These are phyloP conservation scores for Phocides pigmalion DNA, from an alignment of 1,140 invertebrate species.

Conservation along the genomic window DNA sequence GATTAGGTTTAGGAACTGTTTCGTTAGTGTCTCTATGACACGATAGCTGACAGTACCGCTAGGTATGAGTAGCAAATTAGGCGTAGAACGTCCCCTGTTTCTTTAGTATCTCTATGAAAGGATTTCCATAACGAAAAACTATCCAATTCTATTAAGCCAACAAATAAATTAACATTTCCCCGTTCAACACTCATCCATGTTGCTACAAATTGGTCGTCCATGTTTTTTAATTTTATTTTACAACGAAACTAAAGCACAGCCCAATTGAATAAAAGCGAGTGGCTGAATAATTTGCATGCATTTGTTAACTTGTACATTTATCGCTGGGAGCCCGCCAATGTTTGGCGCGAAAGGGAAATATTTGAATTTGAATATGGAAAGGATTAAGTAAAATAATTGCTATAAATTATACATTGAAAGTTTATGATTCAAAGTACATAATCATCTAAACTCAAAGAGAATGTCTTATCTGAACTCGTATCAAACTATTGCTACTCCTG, in stretches of 20 bases:
- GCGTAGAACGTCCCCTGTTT: no score
- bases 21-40: no score
- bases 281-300: slow-evolving; percentile 30
- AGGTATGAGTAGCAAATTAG: no score
- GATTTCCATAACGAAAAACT: not conserved
- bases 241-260: slow-evolving; percentile 15
- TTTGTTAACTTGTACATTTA: slow-evolving; percentile 24
- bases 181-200: slow-evolving; percentile 14
- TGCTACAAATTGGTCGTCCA: slow-evolving; percentile 16
- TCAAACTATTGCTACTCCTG: no score
- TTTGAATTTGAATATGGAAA: not conserved
- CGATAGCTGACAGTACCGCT: no score
- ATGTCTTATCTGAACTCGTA: no score
- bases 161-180: slow-evolving; percentile 8
- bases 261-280: slow-evolving; percentile 27
- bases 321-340: slow-evolving; percentile 22
- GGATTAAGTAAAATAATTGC: slow-evolving; percentile 4
- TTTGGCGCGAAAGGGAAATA: slow-evolving; percentile 7
- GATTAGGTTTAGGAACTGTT: no score
- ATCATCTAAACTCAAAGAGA: no score
- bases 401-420: not conserved
- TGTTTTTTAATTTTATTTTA: slow-evolving; percentile 27
- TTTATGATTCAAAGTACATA: no score
- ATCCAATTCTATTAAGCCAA: slow-evolving; percentile 1
- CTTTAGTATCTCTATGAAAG: no score